Base-by-base conservation (phyloP, 2,113 vertebrate species). In the Centrocercus urophasianus region DNA sequence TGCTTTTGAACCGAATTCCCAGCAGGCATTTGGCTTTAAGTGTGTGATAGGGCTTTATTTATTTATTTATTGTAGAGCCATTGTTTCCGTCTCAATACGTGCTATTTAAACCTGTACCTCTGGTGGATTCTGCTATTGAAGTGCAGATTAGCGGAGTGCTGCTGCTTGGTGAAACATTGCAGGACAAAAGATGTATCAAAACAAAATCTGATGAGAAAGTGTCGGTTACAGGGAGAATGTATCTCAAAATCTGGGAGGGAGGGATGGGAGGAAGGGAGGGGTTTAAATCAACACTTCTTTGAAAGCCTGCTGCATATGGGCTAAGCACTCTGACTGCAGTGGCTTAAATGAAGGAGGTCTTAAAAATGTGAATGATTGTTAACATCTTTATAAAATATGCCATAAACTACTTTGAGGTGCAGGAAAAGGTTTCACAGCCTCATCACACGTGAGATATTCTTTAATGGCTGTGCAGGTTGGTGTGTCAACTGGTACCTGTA, bases 1-100 rank as follows among this genome's bases (percentile, higher is more conserved):
- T 60, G 45, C 64, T 97, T 97, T 97, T 98, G 96, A 97, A 97
- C 96, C 70, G 5, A 81, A 80, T 64, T 93, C 96, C 97, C 93
- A n/a, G 64, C 76, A 83, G 96, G 86, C 89, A 28, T 79, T 71
- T 80, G 95, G 92, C 80, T 85, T 87, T 54, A 84, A 74, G 66
- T 88, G 86, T 83, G 78, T 87, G 84, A 73, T 36, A 91, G 85
- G 77, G 14, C 2, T 90, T 91, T 36, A 75, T 79, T 92, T 85
- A 83, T 93, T 90, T 91, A 83, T 93, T 77, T 94, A 90, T 94
- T 91, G 86, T 67, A 83, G 83, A 43, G 65, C 75, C 63, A 74
- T 79, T 76, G 65, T 69, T 81, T 67, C 56, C 60, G 1, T 52
- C 50, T 45, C 22, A 21, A 50, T 56, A 40, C 36, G 69, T 34